Evolutionary conservation across 2,888 invertebrate genomes (phyloP).

Genomic region (Aphidoletes aphidimyza): DNA sequence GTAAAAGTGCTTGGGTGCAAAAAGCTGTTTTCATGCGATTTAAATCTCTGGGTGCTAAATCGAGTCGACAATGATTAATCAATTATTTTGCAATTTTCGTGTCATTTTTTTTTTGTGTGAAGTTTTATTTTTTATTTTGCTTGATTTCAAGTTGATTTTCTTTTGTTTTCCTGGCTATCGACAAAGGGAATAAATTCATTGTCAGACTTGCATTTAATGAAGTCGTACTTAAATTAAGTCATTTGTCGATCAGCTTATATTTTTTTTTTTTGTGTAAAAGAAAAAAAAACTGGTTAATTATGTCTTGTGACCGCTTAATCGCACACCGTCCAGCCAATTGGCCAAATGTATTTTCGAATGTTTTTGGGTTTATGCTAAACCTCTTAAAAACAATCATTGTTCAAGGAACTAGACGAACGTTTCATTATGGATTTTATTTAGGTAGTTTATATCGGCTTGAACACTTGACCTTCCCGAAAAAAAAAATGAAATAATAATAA

Average conservation of each 20-base stretch:
- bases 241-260: too few relatives aligned
- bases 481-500: neutral
- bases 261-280: too few relatives aligned
- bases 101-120: neutral
- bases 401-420: neutral
- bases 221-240: too few relatives aligned
- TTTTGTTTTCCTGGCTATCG: too few relatives aligned
- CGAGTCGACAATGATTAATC: conserved; percentile 44
- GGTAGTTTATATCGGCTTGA: neutral
- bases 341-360: neutral
- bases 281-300: neutral
- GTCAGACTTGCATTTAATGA: too few relatives aligned
- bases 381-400: neutral
- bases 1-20: neutral
- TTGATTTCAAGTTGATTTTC: neutral
- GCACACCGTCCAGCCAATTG: neutral
- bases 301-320: neutral
- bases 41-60: conserved; percentile 7
- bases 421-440: neutral
- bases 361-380: neutral
- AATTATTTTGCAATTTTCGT: conserved; percentile 34
- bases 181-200: too few relatives aligned
- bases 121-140: neutral
- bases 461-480: neutral
- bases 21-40: neutral